phyloP scores from a whole-genome alignment of 2,113 vertebrate genomes.

The Nycticebus coucang region DNA sequence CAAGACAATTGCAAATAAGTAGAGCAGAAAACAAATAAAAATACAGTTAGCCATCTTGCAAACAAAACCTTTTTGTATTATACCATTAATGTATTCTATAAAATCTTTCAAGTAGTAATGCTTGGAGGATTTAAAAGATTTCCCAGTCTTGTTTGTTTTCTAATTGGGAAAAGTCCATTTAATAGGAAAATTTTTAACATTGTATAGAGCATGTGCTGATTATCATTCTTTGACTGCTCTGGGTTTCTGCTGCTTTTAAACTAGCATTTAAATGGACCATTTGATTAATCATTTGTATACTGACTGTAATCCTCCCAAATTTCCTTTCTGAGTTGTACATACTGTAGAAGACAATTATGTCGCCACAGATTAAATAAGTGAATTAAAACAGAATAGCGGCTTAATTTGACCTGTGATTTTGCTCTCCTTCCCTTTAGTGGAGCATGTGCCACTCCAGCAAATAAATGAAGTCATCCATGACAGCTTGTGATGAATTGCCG shows the following conservation, averaged over 20 bases:
- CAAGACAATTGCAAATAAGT: constrained; percentile 21
- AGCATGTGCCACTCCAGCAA: constrained; percentile 86
- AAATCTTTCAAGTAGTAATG: constrained; percentile 1
- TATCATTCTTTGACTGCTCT: constrained; percentile 67
- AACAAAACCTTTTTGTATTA: constrained; percentile 3
- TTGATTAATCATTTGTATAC: constrained; percentile 88
- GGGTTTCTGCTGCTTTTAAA: constrained; percentile 78
- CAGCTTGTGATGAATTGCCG: constrained; percentile 97
- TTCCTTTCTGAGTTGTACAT: constrained; percentile 85
- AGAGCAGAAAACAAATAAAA: constrained; percentile 64
- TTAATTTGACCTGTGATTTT: constrained; percentile 94
- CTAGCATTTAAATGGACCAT: constrained; percentile 85
- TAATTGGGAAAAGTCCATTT: not conserved
- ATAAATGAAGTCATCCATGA: constrained; percentile 90
- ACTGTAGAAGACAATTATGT: constrained; percentile 88
- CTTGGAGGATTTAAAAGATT: constrained; percentile 34
- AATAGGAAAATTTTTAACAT: not conserved
- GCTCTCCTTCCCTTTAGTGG: constrained; percentile 85
- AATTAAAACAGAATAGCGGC: constrained; percentile 90
- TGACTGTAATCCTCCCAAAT: constrained; percentile 83
- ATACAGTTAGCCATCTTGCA: not conserved
- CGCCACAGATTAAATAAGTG: constrained; percentile 89
- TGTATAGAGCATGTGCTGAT: not conserved
- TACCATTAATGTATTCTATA: not conserved
- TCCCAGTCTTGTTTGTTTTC: constrained; percentile 30